A percentile compares a stretch with the other conserved stretches of the same genome.
Evolutionary conservation across 37 sponge, comb jelly and placozoan species (phyloP).

Genomic region (Oscarella lobularis): DNA sequence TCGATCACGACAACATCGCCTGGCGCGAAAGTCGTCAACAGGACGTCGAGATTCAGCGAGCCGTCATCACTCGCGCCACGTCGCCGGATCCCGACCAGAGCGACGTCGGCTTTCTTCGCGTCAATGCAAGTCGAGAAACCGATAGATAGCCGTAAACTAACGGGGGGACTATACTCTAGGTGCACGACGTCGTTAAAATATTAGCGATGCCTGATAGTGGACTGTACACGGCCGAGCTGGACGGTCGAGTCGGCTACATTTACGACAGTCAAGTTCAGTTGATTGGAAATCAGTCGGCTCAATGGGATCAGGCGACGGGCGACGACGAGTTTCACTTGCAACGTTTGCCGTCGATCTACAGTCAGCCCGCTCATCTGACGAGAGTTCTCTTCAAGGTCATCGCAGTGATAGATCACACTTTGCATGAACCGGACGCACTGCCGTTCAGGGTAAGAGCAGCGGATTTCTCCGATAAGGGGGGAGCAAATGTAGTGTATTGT

Average conservation of each 20-base stretch:
- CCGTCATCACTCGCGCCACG: background rate
- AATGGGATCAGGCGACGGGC: background rate
- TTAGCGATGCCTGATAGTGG: conserved; percentile 1
- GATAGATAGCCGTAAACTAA: background rate
- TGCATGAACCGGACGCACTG: background rate
- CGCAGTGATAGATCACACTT: background rate
- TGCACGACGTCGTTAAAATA: background rate
- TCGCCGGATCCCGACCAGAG: background rate
- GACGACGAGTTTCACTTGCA: background rate
- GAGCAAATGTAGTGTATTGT: background rate
- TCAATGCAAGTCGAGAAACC: background rate
- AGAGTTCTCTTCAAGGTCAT: background rate
- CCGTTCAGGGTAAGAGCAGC: background rate
- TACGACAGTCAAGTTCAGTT: background rate
- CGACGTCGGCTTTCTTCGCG: background rate
- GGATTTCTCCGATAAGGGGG: background rate
- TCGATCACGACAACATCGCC: background rate
- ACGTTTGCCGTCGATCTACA: background rate
- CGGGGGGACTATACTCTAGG: background rate
- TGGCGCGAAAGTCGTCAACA: background rate
- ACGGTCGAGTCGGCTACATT: background rate
- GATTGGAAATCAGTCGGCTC: background rate
- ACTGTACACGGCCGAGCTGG: background rate
- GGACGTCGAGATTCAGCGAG: background rate
- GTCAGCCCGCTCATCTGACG: background rate